These are phyloP conservation scores for Microctenopoma steveboyesi DNA, from an alignment of 2,797 vertebrate genomes.

Conservation along the genomic window DNA sequence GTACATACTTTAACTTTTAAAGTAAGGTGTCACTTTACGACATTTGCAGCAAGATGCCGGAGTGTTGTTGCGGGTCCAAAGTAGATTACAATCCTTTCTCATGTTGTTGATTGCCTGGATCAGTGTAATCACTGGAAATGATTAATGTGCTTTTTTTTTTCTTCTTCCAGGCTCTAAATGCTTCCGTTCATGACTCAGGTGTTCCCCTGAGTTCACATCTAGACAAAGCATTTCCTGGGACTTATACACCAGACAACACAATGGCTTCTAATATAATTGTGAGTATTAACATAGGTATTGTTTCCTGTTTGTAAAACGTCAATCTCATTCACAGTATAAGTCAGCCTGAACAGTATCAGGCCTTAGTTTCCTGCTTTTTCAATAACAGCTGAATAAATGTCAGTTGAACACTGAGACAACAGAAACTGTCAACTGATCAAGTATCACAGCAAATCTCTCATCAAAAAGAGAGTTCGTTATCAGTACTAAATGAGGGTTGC, in stretches of 20 bases:
- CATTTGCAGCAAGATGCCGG: background rate
- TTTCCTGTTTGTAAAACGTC: background rate
- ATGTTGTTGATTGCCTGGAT: background rate
- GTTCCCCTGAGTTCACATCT: slow-evolving; percentile 54
- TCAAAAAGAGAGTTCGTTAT: background rate
- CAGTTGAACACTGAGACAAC: background rate
- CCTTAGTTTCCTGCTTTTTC: background rate
- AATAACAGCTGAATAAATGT: background rate
- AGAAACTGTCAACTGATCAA: background rate
- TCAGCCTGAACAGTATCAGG: background rate
- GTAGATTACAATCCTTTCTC: background rate
- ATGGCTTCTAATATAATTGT: slow-evolving; percentile 96
- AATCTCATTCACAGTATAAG: background rate
- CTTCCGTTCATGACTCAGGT: slow-evolving; percentile 46
- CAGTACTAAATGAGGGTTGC: background rate
- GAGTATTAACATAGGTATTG: slow-evolving; percentile 71
- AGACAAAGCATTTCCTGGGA: slow-evolving; percentile 32
- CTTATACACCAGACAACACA: slow-evolving; percentile 22
- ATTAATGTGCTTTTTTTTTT: slow-evolving; percentile 18
- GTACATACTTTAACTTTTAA: background rate
- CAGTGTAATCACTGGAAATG: background rate
- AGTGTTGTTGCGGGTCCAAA: slow-evolving; percentile 1
- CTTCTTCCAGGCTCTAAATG: slow-evolving; percentile 51
- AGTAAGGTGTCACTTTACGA: background rate
- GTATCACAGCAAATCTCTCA: background rate